A percentile compares a stretch with the other conserved stretches of the same genome.
Conservation (phyloP, 2,888 invertebrate genomes). For the Agrotis ipsilon region DNA sequence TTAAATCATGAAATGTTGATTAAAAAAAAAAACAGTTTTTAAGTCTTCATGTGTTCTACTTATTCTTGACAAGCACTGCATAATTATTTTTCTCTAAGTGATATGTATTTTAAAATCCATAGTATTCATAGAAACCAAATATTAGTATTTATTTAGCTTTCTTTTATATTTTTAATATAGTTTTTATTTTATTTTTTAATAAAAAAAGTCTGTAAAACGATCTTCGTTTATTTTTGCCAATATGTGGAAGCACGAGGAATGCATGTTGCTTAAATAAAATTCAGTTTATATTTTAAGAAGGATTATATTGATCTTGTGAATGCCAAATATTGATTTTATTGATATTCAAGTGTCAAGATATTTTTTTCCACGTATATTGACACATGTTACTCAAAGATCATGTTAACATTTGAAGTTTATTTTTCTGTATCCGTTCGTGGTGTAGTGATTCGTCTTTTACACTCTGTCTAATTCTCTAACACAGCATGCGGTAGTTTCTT, state of each 20-base stretch:
- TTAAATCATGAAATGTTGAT: neutral
- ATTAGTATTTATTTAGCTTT: constrained; percentile 75
- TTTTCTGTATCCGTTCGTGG: too few relatives aligned
- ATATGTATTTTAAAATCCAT: constrained; percentile 62
- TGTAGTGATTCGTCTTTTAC: too few relatives aligned
- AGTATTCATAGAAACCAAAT: constrained; percentile 83
- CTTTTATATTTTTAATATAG: constrained; percentile 48
- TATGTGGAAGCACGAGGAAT: constrained; percentile 19
- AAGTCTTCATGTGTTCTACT: neutral
- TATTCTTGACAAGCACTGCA: constrained; percentile 21
- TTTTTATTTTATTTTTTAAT: constrained; percentile 41
- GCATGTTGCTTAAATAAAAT: constrained; percentile 40
- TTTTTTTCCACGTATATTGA: neutral
- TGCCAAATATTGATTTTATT: constrained; percentile 38
- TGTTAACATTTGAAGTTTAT: neutral
- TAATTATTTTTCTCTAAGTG: constrained; percentile 30
- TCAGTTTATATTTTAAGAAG: constrained; percentile 35
- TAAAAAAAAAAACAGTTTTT: too few relatives aligned
- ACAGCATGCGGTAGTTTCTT: too few relatives aligned
- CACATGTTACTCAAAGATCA: too few relatives aligned
- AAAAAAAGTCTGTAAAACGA: constrained; percentile 24
- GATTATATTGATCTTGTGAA: constrained; percentile 30
- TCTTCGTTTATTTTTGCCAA: constrained; percentile 30
- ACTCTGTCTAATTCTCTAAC: too few relatives aligned
- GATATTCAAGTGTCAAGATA: constrained; percentile 43